Evolutionary conservation across 2,888 invertebrate genomes (phyloP).

Genomic region (Smittia sp.): DNA sequence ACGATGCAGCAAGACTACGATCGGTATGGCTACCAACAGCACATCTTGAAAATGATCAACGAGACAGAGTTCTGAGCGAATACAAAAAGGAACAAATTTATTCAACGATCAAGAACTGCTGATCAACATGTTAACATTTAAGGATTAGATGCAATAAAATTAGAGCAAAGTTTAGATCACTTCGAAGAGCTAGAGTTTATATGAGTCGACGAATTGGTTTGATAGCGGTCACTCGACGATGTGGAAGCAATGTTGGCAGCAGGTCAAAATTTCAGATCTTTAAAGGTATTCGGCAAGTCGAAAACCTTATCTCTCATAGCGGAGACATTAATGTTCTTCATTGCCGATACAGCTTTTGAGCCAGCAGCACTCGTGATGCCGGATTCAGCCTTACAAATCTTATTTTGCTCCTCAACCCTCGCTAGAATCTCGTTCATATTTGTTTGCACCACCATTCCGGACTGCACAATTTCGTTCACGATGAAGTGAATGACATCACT

Average conservation of each 20-base stretch:
- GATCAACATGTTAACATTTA: not conserved
- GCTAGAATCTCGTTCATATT: slow-evolving; percentile 98
- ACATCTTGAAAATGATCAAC: not conserved
- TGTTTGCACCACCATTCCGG: slow-evolving; percentile 78
- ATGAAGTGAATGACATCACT: slow-evolving; percentile 76
- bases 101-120: not conserved
- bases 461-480: slow-evolving; percentile 50
- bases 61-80: not conserved
- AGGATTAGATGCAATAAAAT: not conserved
- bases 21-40: not conserved
- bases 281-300: slow-evolving; percentile 29
- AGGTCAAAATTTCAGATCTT: slow-evolving; percentile 38
- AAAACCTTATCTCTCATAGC: slow-evolving; percentile 57
- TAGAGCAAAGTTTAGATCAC: not conserved
- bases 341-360: slow-evolving; percentile 94
- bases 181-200: not conserved
- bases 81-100: not conserved
- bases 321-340: slow-evolving; percentile 99
- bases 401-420: slow-evolving; percentile 95
- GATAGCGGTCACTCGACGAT: not conserved
- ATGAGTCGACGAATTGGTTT: not conserved
- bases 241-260: not conserved
- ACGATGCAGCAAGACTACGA: not conserved
- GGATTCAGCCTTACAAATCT: slow-evolving; percentile 97
- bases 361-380: slow-evolving; percentile 90